phyloP scores from a whole-genome alignment of 1,140 invertebrate species.

The Meloidogyne floridensis region DNA sequence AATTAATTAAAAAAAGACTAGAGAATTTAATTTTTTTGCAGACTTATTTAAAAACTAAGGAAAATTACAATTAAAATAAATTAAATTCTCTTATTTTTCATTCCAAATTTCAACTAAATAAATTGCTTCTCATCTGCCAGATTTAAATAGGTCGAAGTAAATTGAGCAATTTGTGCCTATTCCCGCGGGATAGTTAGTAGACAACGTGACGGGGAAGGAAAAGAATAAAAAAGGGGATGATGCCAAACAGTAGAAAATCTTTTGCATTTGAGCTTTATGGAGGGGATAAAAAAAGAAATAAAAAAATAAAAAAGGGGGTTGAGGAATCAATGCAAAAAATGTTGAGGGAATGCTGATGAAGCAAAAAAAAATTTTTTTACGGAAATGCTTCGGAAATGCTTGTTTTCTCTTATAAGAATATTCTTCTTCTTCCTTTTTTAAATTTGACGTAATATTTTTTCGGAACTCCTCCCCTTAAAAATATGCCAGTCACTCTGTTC shows the following conservation, averaged over 20 bases:
- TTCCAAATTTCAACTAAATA: too few species aligned
- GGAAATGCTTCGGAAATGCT: slow-evolving; percentile 6
- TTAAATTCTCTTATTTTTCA: too few species aligned
- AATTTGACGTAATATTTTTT: too few species aligned
- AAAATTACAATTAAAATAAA: too few species aligned
- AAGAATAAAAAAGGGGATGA: too few species aligned
- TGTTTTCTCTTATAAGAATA: neutral
- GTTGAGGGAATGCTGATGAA: neutral
- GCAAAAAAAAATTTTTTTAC: neutral
- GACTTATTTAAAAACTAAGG: too few species aligned
- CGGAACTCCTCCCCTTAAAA: too few species aligned
- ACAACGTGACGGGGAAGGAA: too few species aligned
- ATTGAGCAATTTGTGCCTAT: neutral
- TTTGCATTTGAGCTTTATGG: neutral
- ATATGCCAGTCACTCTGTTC: too few species aligned
- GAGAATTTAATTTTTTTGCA: too few species aligned
- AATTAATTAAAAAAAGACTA: too few species aligned
- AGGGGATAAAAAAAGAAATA: neutral
- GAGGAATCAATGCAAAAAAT: slow-evolving; percentile 6
- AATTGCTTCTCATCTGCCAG: neutral
- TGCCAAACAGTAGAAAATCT: neutral
- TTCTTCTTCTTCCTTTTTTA: neutral
- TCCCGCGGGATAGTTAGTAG: neutral
- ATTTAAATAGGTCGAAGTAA: neutral
- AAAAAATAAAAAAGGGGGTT: neutral